These are phyloP conservation scores for Neosalanx taihuensis DNA, from an alignment of 2,797 vertebrate species.

Conservation along the genomic window DNA sequence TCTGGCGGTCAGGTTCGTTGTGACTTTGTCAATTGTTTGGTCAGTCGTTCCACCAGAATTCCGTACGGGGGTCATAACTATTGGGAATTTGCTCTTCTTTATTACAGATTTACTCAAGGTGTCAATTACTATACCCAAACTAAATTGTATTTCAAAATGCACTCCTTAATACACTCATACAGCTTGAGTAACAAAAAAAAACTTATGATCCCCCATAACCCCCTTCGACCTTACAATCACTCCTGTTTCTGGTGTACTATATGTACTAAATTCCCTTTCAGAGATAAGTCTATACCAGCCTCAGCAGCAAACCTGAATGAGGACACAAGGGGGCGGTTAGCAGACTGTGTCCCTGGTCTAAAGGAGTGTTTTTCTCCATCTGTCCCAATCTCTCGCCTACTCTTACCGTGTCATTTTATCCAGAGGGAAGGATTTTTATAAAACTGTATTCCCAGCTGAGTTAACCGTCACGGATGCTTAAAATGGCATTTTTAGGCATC, in stretches of 20 bases:
- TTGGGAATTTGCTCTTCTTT: not conserved
- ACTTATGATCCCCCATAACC: no score
- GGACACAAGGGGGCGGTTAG: slow-evolving; percentile 5
- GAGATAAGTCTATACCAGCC: not conserved
- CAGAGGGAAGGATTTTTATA: not conserved
- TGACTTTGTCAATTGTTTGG: no score
- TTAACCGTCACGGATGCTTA: not conserved
- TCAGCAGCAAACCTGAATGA: not conserved
- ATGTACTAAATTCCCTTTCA: not conserved
- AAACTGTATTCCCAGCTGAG: slow-evolving; percentile 1
- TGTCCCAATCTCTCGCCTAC: slow-evolving; percentile 15
- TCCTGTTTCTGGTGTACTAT: no score
- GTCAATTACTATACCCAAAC: not conserved
- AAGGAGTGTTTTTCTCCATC: slow-evolving; percentile 1
- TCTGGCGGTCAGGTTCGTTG: no score
- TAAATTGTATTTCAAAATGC: not conserved
- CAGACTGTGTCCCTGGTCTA: slow-evolving; percentile 3
- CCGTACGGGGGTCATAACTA: no score
- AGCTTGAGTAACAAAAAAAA: no score
- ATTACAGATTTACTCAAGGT: not conserved
- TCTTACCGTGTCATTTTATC: slow-evolving; percentile 6
- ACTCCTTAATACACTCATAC: no score
- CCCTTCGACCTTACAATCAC: no score
- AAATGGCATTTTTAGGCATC: slow-evolving; percentile 6
- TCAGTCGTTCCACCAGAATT: no score